Base-by-base conservation (phyloP, 1,140 invertebrate genomes). In the Drosophila bifasciata region DNA sequence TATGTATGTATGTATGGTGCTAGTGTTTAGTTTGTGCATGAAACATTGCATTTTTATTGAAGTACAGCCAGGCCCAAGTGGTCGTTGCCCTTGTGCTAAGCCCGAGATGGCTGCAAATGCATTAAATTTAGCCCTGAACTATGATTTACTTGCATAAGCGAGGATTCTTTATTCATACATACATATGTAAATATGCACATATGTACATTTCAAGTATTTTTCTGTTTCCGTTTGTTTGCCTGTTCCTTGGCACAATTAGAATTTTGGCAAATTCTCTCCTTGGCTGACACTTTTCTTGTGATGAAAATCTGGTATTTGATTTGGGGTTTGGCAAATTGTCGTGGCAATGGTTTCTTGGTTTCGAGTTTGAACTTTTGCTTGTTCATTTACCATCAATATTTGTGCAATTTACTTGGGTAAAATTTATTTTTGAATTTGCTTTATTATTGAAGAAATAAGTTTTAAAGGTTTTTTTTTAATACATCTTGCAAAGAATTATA, bases 171-270 rank as follows among this genome's bases (percentile, higher is more conserved):
- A 36, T 11, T 16, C 19, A 32, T 16, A 32, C 40, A 49, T 25
- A 68, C 36, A 2, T 32, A 32, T 32, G 9, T 11, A 9, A 21
- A 1, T 3, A 21, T 21, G 28, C 11, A 32, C 11, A 36, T 13
- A 36, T 36, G n/a, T n/a, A n/a, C n/a, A 13, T 36, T 11, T 13
- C 11, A 36, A 36, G 32, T 36, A 36, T 36, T 36, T 13, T 13
- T 25, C 36, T 21, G n/a, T 17, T 28, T 15, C 9, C 46, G 11
- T 68, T 53, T 46, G 25, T 32, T 72, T 52, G 59, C 16, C 40
- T n/a, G 53, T 57, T 52, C 64, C 68, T 74, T 74, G 71, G 71
- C 71, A 74, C 71, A 57, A 64, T 74, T 74, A 72, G 62, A 45
- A 23, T 56, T 55, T 36, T 73, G 69, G 59, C 69, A 61, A 40